Evolutionary conservation across 1,140 invertebrate species (phyloP).

Genomic region (Myzus persicae): DNA sequence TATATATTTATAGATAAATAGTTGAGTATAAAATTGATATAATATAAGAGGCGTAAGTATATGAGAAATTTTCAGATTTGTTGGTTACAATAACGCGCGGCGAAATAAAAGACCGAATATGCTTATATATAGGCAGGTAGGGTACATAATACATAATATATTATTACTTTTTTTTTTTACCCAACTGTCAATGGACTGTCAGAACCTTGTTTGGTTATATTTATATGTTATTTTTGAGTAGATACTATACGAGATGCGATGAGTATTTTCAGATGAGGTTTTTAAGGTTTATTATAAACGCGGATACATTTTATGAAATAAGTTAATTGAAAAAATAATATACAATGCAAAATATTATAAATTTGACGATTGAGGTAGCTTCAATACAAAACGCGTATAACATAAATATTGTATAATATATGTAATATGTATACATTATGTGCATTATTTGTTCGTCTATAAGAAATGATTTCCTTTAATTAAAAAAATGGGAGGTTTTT

Average conservation of each 20-base stretch:
- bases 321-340: not conserved
- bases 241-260: not conserved
- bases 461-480: not conserved
- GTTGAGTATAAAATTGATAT: not conserved
- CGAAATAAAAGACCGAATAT: not conserved
- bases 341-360: not conserved
- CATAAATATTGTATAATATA: not conserved
- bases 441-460: not conserved
- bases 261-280: not conserved
- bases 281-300: not conserved
- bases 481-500: not conserved
- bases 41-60: not conserved
- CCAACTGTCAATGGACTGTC: not conserved
- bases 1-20: not conserved
- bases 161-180: not conserved
- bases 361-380: not conserved
- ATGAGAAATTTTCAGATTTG: not conserved
- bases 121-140: not conserved
- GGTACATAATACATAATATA: no score
- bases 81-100: not conserved
- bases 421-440: not conserved
- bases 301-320: not conserved
- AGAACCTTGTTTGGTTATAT: not conserved
- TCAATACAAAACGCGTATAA: not conserved
- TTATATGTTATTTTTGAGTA: not conserved